Evolutionary conservation across 1,140 invertebrate genomes (phyloP).

Genomic region (Cataglyphis hispanica): DNA sequence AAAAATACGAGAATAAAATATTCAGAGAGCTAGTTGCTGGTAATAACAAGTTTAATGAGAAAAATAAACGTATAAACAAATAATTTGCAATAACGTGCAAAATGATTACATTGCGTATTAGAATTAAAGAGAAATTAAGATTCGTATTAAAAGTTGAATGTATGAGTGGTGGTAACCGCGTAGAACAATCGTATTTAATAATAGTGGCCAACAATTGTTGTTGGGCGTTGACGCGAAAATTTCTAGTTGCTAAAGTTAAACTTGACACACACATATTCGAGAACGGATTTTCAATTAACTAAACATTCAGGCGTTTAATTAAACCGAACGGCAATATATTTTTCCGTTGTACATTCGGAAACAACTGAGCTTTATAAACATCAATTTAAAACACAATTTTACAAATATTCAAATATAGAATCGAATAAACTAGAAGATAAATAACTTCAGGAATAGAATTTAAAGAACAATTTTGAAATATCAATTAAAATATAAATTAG

Average conservation of each 20-base stretch:
- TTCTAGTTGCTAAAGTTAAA: conserved; percentile 52
- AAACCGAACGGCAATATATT: conserved; percentile 31
- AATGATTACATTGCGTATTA: conserved; percentile 4
- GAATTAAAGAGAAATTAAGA: conserved; percentile 39
- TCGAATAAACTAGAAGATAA: background rate
- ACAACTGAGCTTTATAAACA: conserved; percentile 3
- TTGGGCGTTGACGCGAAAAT: conserved; percentile 42
- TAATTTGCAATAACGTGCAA: background rate
- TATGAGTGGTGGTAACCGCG: conserved; percentile 9
- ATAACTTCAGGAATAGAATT: background rate
- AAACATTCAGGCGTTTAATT: conserved; percentile 44
- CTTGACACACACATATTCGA: conserved; percentile 22
- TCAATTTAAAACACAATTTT: background rate
- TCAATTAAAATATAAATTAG: background rate
- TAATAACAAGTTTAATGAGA: background rate
- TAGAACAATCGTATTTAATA: conserved; percentile 55
- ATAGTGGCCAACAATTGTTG: conserved; percentile 52
- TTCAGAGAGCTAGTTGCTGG: background rate
- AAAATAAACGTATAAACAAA: conserved; percentile 12
- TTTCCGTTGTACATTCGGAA: conserved; percentile 13
- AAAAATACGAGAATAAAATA: conserved; percentile 34
- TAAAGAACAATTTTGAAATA: background rate
- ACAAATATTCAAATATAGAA: background rate
- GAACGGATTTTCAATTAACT: conserved; percentile 57
- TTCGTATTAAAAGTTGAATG: conserved; percentile 28